These are phyloP conservation scores for Drosophila ananassae DNA, from an alignment of 1,140 invertebrate genomes.

Conservation along the genomic window DNA sequence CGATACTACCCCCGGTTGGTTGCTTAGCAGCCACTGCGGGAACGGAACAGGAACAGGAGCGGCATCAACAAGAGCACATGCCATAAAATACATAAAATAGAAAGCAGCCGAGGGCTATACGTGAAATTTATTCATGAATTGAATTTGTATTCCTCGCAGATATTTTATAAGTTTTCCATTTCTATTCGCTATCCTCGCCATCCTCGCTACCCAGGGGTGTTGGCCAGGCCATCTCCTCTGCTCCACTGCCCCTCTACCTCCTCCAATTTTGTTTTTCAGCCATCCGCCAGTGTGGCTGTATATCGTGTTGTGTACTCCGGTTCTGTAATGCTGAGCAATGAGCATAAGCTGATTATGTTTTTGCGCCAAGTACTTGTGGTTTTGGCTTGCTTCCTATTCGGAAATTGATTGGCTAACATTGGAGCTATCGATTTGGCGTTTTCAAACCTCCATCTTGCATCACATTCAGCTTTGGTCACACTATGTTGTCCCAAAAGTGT, in stretches of 20 bases:
- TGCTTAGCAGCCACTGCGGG: background rate
- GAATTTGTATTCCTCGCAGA: constrained; percentile 80
- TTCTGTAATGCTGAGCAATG: constrained; percentile 37
- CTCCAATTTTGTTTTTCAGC: constrained; percentile 11
- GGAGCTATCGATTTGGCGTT: constrained; percentile 2
- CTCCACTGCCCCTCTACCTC: background rate
- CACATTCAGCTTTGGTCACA: background rate
- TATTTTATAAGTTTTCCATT: constrained; percentile 79
- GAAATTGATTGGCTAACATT: background rate
- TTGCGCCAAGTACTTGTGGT: constrained; percentile 20
- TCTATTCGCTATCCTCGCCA: constrained; percentile 24
- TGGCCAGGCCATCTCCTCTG: background rate
- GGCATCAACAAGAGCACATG: constrained; percentile 32
- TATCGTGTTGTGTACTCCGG: constrained; percentile 18
- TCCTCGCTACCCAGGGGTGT: constrained; percentile 2
- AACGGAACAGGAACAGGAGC: background rate
- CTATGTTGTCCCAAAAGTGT: background rate
- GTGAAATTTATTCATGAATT: constrained; percentile 83
- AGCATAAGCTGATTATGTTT: constrained; percentile 47
- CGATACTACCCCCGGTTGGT: background rate
- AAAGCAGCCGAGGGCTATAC: constrained; percentile 60
- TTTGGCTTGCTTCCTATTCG: constrained; percentile 3
- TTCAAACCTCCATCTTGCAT: background rate
- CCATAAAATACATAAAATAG: constrained; percentile 57
- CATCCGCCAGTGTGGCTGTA: constrained; percentile 29